Evolutionary conservation across 2,113 vertebrate species (phyloP).

Genomic region (Cichladusa arquata): DNA sequence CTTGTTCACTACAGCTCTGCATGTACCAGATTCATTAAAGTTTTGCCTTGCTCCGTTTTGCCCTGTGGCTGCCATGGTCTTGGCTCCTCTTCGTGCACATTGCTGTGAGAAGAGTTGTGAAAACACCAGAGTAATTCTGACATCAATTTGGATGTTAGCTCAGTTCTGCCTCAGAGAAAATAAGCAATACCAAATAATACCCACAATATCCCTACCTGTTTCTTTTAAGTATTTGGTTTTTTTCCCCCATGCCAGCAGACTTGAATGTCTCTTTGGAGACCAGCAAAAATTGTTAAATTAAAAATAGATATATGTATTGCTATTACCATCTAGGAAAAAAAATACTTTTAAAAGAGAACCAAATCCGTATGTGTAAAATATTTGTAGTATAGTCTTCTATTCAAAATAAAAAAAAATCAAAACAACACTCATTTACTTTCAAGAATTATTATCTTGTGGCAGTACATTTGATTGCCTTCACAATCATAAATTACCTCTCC

Average conservation of each 20-base stretch:
- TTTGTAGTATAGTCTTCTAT: slow-evolving; percentile 17
- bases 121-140: neutral
- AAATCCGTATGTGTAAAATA: neutral
- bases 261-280: neutral
- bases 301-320: neutral
- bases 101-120: neutral
- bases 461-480: neutral
- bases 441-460: neutral
- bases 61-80: neutral
- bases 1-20: neutral
- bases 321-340: neutral
- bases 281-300: neutral
- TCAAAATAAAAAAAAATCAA: slow-evolving; percentile 27
- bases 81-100: neutral
- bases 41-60: neutral
- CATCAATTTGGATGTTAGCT: neutral
- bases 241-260: neutral
- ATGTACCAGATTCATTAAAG: neutral
- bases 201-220: neutral
- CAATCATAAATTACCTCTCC: neutral
- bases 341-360: neutral
- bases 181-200: neutral
- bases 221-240: neutral
- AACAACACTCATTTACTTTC: neutral
- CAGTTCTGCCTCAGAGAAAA: neutral